Conservation (phyloP, 2,888 invertebrate genomes). For the Taphrorychus bicolor region DNA sequence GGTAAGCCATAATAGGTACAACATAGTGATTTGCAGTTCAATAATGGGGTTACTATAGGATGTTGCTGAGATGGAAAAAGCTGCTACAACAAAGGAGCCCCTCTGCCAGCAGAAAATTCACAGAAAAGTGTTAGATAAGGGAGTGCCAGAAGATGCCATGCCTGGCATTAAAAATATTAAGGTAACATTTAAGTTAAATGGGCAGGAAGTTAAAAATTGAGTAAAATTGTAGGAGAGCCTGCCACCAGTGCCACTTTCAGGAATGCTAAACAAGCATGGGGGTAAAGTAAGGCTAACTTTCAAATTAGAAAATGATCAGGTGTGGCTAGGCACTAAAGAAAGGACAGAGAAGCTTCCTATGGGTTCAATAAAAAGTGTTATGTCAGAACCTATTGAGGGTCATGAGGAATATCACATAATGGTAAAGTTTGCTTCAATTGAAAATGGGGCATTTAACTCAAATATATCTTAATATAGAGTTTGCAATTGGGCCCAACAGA, state of each 20-base stretch:
- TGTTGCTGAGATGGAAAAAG: slow-evolving; percentile 70
- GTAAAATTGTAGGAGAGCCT: slow-evolving; percentile 70
- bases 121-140: slow-evolving; percentile 87
- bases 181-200: too few relatives aligned
- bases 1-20: slow-evolving; percentile 54
- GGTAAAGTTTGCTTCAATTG: slow-evolving; percentile 64
- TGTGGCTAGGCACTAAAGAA: slow-evolving; percentile 93
- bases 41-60: slow-evolving; percentile 59
- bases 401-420: slow-evolving; percentile 91
- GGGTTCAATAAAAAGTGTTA: slow-evolving; percentile 84
- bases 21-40: not conserved
- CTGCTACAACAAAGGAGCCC: slow-evolving; percentile 71
- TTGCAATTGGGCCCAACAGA: slow-evolving; percentile 91
- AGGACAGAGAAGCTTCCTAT: slow-evolving; percentile 91
- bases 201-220: too few relatives aligned
- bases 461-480: slow-evolving; percentile 60
- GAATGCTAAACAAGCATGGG: slow-evolving; percentile 90
- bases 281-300: slow-evolving; percentile 91
- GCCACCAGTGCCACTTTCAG: slow-evolving; percentile 81
- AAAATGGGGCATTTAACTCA: not conserved
- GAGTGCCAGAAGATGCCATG: slow-evolving; percentile 88
- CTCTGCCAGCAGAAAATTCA: slow-evolving; percentile 80
- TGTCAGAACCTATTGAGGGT: slow-evolving; percentile 84
- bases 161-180: slow-evolving; percentile 82
- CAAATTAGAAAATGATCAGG: slow-evolving; percentile 87